These are phyloP conservation scores for Drosophila phalerata DNA, from an alignment of 2,888 invertebrate species.

Conservation along the genomic window DNA sequence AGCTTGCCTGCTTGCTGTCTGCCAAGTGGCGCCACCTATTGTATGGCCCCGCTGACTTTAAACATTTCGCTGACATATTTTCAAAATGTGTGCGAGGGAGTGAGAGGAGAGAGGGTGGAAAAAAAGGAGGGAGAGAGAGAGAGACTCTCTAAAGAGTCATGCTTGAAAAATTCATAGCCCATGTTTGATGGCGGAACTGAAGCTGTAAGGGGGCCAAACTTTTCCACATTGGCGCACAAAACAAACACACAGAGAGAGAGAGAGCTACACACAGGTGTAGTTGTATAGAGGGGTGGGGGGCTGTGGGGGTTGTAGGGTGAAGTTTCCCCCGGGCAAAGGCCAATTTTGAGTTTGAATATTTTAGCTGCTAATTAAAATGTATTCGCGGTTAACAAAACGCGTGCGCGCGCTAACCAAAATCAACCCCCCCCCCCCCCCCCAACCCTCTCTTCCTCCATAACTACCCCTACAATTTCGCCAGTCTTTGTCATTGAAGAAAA, in stretches of 20 bases:
- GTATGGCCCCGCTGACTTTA: conserved; percentile 32
- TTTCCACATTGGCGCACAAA: conserved; percentile 45
- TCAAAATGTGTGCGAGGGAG: background rate
- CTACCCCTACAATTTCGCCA: background rate
- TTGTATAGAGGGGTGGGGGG: conserved; percentile 7
- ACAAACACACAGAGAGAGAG: conserved; percentile 34
- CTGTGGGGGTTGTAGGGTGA: background rate
- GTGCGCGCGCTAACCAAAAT: conserved; percentile 16
- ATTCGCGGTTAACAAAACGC: conserved; percentile 78
- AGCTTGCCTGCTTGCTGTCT: conserved; percentile 27
- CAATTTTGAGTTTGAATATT: conserved; percentile 80
- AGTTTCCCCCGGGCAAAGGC: conserved; percentile 61
- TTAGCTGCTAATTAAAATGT: conserved; percentile 80
- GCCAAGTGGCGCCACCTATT: conserved; percentile 40
- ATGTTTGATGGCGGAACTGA: conserved; percentile 35
- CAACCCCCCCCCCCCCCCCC: too few relatives aligned
- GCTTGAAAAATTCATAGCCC: conserved; percentile 71
- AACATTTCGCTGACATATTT: conserved; percentile 61
- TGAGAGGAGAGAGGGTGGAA: background rate
- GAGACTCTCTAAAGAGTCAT: conserved; percentile 38
- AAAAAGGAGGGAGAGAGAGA: background rate
- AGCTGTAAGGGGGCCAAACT: conserved; percentile 38
- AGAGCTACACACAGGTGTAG: conserved; percentile 25
- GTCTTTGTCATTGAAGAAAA: conserved; percentile 29
- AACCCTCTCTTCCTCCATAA: background rate